Percentiles rank a stretch among this genome's conserved stretches.
phyloP scores from a whole-genome alignment of 2,797 vertebrate genomes.

The Nasua narica region DNA sequence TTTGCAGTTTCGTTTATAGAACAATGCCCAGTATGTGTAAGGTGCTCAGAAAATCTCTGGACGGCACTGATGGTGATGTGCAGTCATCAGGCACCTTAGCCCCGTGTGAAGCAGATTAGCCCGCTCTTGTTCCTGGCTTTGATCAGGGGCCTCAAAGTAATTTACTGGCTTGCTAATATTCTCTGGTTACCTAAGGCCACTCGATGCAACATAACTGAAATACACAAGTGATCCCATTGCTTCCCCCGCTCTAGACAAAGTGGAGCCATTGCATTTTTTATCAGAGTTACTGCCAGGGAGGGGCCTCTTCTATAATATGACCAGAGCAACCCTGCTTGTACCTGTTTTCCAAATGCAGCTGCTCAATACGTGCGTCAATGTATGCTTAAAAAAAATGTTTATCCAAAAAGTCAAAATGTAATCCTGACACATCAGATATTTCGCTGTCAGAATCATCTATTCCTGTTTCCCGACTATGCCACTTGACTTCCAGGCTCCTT shows the following conservation, averaged over 20 bases:
- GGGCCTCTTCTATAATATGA: not conserved
- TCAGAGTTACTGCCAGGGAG: not conserved
- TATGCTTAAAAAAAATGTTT: not conserved
- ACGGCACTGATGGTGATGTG: not conserved
- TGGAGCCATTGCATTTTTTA: not conserved
- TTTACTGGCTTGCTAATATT: not conserved
- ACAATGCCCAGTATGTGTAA: not conserved
- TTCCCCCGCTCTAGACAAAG: not conserved
- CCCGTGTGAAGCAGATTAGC: not conserved
- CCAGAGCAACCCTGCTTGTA: not conserved
- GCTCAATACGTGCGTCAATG: not conserved
- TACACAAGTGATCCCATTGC: not conserved
- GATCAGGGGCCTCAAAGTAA: not conserved
- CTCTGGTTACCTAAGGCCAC: not conserved
- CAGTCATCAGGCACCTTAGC: not conserved
- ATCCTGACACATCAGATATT: not conserved
- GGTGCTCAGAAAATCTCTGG: not conserved
- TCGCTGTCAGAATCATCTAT: not conserved
- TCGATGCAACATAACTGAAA: not conserved
- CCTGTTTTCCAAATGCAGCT: not conserved
- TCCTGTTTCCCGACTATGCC: not conserved
- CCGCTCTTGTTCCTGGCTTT: not conserved
- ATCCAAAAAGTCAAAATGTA: not conserved
- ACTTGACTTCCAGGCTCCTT: not conserved
- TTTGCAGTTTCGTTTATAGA: not conserved